Evolutionary conservation across 2,888 invertebrate genomes (phyloP).

Genomic region (Lepidonotus clava): DNA sequence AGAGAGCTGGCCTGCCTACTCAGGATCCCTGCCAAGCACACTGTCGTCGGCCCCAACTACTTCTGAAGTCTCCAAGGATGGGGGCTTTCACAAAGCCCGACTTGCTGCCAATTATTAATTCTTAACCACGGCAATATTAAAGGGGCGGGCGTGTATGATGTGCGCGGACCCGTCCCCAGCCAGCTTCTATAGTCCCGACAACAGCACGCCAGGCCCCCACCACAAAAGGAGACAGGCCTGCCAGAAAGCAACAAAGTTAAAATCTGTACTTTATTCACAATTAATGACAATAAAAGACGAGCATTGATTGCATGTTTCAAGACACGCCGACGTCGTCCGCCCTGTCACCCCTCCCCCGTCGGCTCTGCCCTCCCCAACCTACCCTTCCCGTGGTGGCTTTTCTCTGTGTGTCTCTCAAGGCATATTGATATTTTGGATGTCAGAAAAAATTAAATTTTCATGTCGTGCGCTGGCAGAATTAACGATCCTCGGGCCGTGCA

Average conservation of each 20-base stretch:
- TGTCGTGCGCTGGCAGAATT: constrained; percentile 36
- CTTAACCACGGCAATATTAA: constrained; percentile 30
- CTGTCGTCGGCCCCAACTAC: neutral
- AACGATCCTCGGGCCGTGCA: neutral
- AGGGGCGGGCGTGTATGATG: neutral
- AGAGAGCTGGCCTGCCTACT: neutral
- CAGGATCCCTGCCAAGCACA: neutral
- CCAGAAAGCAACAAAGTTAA: constrained; percentile 50
- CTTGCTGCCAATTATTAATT: constrained; percentile 50
- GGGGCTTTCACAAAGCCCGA: neutral
- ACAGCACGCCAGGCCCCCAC: neutral
- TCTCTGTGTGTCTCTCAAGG: neutral
- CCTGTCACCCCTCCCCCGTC: neutral
- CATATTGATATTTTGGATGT: constrained; percentile 50
- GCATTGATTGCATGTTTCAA: constrained; percentile 38
- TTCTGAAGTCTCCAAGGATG: neutral
- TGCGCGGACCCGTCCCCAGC: neutral
- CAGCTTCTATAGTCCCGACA: constrained; percentile 12
- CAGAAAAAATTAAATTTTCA: constrained; percentile 45
- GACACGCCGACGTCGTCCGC: neutral
- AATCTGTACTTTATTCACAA: constrained; percentile 47
- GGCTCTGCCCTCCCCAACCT: neutral
- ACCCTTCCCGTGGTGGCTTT: neutral
- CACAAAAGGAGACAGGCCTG: neutral
- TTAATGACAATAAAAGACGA: constrained; percentile 38